A percentile compares a stretch with the other conserved stretches of the same genome.
phyloP scores from a whole-genome alignment of 1,140 invertebrate genomes.

The Rhopalosiphum padi region DNA sequence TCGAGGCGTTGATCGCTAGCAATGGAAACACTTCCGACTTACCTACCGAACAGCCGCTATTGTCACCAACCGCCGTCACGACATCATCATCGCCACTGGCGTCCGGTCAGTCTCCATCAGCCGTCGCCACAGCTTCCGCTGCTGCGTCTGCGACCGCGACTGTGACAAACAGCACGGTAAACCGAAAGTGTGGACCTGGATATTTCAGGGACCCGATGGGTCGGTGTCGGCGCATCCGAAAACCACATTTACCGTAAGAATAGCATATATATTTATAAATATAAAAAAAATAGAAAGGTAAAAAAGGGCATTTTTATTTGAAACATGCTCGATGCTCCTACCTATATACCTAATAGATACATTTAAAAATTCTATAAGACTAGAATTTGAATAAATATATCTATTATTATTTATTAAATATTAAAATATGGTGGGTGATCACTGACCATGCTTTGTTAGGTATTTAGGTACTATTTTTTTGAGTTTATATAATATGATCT shows the following conservation, averaged over 20 bases:
- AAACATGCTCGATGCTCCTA: too few relatives aligned
- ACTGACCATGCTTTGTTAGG: too few relatives aligned
- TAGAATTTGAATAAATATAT: too few relatives aligned
- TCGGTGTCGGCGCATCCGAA: slow-evolving; percentile 61
- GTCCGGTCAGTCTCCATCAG: not conserved
- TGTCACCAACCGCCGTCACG: not conserved
- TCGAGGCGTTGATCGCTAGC: slow-evolving; percentile 50
- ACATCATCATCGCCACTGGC: not conserved
- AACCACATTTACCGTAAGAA: slow-evolving; percentile 60
- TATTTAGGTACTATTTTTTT: too few relatives aligned
- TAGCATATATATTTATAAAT: not conserved
- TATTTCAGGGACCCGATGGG: slow-evolving; percentile 61
- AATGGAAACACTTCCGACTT: slow-evolving; percentile 34
- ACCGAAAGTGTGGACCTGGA: slow-evolving; percentile 61
- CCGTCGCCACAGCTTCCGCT: not conserved
- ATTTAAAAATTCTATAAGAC: too few relatives aligned
- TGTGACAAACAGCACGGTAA: not conserved
- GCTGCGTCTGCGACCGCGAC: not conserved
- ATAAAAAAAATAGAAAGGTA: too few relatives aligned
- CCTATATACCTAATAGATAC: too few relatives aligned
- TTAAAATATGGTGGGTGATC: too few relatives aligned
- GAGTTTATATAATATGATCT: too few relatives aligned
- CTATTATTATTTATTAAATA: too few relatives aligned
- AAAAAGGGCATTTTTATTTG: too few relatives aligned
- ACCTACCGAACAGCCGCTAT: not conserved